phyloP scores from a whole-genome alignment of 2,888 invertebrate species.

The Desoria tigrina region DNA sequence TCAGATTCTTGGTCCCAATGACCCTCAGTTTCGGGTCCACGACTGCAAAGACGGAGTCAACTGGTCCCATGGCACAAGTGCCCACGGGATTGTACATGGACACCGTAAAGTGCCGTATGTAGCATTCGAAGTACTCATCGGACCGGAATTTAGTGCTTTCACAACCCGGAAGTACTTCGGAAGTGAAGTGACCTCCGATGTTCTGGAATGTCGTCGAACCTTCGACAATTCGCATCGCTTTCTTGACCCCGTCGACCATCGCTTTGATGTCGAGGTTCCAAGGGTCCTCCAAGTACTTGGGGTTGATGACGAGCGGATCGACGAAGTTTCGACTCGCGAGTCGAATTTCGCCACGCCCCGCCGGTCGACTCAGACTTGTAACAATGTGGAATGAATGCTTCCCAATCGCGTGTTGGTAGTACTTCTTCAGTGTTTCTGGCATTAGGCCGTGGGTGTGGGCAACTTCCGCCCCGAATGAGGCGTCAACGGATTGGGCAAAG shows the following conservation, averaged over 20 bases:
- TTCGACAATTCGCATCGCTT: constrained; percentile 42
- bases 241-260: constrained; percentile 39
- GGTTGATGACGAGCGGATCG: constrained; percentile 38
- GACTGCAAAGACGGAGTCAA: constrained; percentile 22
- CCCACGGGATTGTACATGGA: constrained; percentile 28
- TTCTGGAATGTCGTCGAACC: constrained; percentile 23
- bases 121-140: constrained; percentile 32
- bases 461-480: constrained; percentile 40
- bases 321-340: constrained; percentile 25
- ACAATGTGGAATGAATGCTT: constrained; percentile 43
- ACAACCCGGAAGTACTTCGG: constrained; percentile 31
- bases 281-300: constrained; percentile 40
- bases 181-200: constrained; percentile 26
- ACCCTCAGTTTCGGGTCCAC: constrained; percentile 39
- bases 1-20: constrained; percentile 27
- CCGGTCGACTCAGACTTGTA: constrained; percentile 37
- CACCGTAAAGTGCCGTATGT: constrained; percentile 29
- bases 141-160: constrained; percentile 21
- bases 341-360: constrained; percentile 38
- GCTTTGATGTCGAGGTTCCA: constrained; percentile 31
- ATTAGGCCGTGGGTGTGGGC: constrained; percentile 40
- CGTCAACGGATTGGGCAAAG: constrained; percentile 35
- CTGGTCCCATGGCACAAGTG: constrained; percentile 36
- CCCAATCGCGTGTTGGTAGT: constrained; percentile 39
- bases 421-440: constrained; percentile 30